Base-by-base conservation (phyloP, 2,797 vertebrate genomes). In the Eulemur coronatus region DNA sequence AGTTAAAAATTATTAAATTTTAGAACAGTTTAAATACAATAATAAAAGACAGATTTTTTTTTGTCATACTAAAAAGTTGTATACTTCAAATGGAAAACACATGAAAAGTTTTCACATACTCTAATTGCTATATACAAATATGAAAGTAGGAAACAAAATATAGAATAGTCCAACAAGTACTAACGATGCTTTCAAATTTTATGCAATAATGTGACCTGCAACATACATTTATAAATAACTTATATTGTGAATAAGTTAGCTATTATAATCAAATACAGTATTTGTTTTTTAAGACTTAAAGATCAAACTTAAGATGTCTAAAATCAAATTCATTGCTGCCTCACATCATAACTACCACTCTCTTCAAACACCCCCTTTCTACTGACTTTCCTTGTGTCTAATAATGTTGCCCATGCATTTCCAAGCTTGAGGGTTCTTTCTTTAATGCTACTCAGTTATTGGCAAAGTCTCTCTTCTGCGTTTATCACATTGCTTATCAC, bases 1-100 rank as follows among this genome's bases (percentile, higher is more conserved):
- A 61, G n/a, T 82, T 82, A 87, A 88, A 95, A 90, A 70, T 30
- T 43, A 48, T 52, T 79, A 61, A 81, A 89, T 80, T 91, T 92
- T 75, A 72, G 22, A 92, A 72, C 30, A 76, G 1, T 87, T 52
- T 10, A 12, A 65, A 33, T 76, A 15, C 2, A 75, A 7, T 46
- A 91, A 52, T 69, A 38, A 88, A 85, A 89, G 8, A 63, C 38
- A 84, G 91, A 61, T 67, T 67, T 65, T 65, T n/a, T 69, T 84
- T 63, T 72, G 17, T 55, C 28, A 65, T 18, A 70, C 8, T 61
- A 65, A 70, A 67, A 78, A 61, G 28, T 43, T 48, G 3, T 33
- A 61, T 41, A 50, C 20, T 67, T 94, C 43, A 75, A 69, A 35
- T 9, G 20, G 11, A 67, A 88, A 90, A 73, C 18, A 88, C 1